Base-by-base conservation (phyloP, 2,797 vertebrate species). In the Hoplostethus mediterraneus region DNA sequence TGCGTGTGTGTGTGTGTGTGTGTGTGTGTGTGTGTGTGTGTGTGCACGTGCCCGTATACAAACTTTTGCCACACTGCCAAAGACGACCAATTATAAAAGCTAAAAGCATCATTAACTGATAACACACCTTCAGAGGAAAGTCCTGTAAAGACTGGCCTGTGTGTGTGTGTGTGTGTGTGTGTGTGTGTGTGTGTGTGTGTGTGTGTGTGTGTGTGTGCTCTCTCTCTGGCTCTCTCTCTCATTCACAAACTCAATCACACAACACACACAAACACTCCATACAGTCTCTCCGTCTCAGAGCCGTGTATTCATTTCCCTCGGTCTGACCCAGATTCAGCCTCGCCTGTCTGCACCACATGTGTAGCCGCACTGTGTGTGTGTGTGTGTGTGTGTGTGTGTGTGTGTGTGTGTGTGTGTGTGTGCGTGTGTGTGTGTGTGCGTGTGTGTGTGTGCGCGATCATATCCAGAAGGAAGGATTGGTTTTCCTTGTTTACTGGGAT, bases 311-410 rank as follows among this genome's bases (percentile, higher is more conserved):
- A 83, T 88, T 88, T 88, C 83, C 84, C 73, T 78, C 64, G 67
- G 75, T 83, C 74, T 87, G 77, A 89, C 91, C 88, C 84, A 88
- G 68, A 84, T 85, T 84, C 77, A 70, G 74, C 59, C 30, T 42
- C 48, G 78, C 36, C 25, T 66, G 75, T 77, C 82, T 81, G 64
- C 78, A 52, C 56, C 44, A 30, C 28, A 21, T 67, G 47, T 47
- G 63, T n/a, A 51, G 48, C 48, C 48, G 7, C 48, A 51, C 48
- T 21, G 48, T 21, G 48, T n/a, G 5, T 54, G 58, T 51, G 40
- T 71, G 5, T 49, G 47, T 16, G 16, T 48, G 47, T 48, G 47
- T 48, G 21, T 66, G 48, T 52, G 25, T 36, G 16, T 48, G 13
- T 67, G 40, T 48, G 73, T 56, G 42, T 44, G 47, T 16, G 16